These are phyloP conservation scores for Paragorgia papillata DNA, from an alignment of 92 coral and sea anemone genomes.

Conservation along the genomic window DNA sequence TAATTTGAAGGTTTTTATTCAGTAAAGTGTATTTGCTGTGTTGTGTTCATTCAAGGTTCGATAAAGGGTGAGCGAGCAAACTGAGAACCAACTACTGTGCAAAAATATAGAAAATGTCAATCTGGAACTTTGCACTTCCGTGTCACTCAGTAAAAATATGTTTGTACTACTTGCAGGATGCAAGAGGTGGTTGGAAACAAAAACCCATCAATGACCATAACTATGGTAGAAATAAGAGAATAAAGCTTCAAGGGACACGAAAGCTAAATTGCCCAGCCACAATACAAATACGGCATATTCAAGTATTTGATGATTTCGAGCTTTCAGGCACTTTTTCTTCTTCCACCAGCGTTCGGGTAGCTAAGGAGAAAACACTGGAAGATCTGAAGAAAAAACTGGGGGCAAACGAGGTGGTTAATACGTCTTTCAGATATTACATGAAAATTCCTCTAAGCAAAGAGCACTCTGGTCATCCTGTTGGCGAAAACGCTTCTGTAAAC, in stretches of 20 bases:
- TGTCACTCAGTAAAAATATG: too few species aligned
- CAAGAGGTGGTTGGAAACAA: too few species aligned
- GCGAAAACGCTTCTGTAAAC: constrained; percentile 27
- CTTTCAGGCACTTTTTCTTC: background rate
- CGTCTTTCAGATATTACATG: constrained; percentile 37
- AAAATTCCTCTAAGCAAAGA: constrained; percentile 44
- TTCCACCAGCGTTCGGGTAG: constrained; percentile 6
- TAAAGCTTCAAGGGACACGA: constrained; percentile 47
- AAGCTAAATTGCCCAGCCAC: constrained; percentile 57
- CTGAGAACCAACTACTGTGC: too few species aligned
- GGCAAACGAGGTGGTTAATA: background rate
- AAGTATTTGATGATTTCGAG: constrained; percentile 37
- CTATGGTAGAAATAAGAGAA: too few species aligned
- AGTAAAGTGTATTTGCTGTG: too few species aligned
- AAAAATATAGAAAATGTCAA: too few species aligned
- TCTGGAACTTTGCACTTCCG: too few species aligned
- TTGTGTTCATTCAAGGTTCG: too few species aligned
- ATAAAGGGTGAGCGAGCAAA: too few species aligned
- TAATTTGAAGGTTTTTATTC: too few species aligned
- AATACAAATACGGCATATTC: constrained; percentile 45
- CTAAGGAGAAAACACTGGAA: constrained; percentile 24
- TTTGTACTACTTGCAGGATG: too few species aligned
- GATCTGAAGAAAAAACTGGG: constrained; percentile 19
- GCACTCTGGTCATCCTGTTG: constrained; percentile 49
- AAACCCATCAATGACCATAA: too few species aligned